phyloP scores from a whole-genome alignment of 1,140 invertebrate genomes.

The Rhagoletis zephyria region DNA sequence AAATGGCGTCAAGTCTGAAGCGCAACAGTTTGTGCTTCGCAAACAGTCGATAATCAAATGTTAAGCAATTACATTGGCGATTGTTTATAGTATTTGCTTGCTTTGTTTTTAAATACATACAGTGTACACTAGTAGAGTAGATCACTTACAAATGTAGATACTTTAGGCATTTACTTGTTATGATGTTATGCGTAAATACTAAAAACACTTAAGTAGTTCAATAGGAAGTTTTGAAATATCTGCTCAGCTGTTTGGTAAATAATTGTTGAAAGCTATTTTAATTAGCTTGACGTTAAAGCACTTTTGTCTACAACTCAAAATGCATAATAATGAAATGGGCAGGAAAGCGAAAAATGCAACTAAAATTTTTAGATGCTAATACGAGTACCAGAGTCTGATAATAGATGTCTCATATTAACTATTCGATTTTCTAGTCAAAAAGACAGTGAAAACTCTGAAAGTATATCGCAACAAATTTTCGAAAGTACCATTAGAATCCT shows the following conservation, averaged over 20 bases:
- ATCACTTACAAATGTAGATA: neutral
- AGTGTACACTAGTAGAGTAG: neutral
- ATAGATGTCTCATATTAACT: too few species aligned
- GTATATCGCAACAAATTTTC: neutral
- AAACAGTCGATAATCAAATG: conserved; percentile 12
- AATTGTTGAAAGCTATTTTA: conserved; percentile 33
- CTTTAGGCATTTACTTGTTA: neutral
- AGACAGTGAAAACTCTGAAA: too few species aligned
- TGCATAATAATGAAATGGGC: neutral
- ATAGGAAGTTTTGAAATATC: neutral
- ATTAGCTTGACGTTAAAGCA: neutral
- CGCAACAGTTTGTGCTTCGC: neutral
- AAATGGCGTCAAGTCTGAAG: neutral
- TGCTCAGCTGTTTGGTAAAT: neutral
- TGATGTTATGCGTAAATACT: neutral
- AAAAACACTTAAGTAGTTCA: neutral
- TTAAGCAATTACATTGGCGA: neutral
- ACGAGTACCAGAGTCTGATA: too few species aligned
- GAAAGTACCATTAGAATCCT: neutral
- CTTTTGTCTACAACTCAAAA: neutral
- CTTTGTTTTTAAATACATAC: too few species aligned
- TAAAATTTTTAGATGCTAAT: too few species aligned
- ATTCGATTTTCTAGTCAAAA: too few species aligned
- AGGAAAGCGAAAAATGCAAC: neutral
- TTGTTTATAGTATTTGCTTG: neutral